Evolutionary conservation across 2,888 invertebrate species (phyloP), one percentile per base, ranked within the genome.

Genomic region (Ochropacha duplaris): DNA sequence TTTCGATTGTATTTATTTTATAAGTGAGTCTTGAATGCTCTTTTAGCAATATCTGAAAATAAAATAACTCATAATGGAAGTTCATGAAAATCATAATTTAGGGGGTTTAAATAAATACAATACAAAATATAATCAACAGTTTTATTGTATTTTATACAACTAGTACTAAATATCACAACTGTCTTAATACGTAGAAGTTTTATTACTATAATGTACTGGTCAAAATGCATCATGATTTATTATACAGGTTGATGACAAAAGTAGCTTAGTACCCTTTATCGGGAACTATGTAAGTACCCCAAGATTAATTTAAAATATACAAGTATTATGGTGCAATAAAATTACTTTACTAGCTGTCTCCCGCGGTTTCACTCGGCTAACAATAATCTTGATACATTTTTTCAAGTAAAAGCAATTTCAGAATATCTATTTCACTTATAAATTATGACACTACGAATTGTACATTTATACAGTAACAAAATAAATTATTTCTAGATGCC

Each of bases 121-220:
- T 71, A 68, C 71, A 74, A 75, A 44, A 68, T n/a, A 36, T 36
- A 68, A 12, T 74, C 67, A 77, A 76, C 77, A 44, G 44, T 19
- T 44, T 44, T 44, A 71, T 69, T 64, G 66, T 74, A 70, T 74
- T 73, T 57, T 69, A 71, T 68, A 62, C 58, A 63, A 67, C 74
- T 80, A 83, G 77, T 80, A 81, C 83, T 84, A 83, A 83, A 85
- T 88, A 88, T 88, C 88, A 88, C 88, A 87, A 84, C 69, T 69
- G 68, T 72, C 72, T 77, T 72, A 72, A 44, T 54, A 49, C 58
- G 56, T 22, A 51, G 16, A 26, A 16, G 16, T n/a, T 51, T 16
- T 19, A 16, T 36, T 51, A 52, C 31, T 28, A 52, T 22, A 8
- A 50, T 28, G 12, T 31, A 19, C 19, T 8, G 2, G 4, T 2